A percentile compares a stretch with the other conserved stretches of the same genome.
These are phyloP conservation scores for Ectemnius cavifrons DNA, from an alignment of 2,888 invertebrate genomes.

Conservation along the genomic window DNA sequence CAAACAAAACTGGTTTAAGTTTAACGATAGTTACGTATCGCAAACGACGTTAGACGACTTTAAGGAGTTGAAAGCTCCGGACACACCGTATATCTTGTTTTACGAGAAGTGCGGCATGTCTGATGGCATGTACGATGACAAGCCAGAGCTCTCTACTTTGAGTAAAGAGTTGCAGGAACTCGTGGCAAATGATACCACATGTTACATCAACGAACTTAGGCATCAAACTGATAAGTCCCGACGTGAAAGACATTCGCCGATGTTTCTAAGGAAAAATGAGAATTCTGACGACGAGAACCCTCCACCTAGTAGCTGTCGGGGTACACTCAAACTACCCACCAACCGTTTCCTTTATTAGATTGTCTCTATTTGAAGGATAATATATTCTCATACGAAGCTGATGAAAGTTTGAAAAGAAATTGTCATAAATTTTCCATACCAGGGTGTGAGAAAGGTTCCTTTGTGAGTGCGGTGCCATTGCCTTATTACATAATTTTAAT, in stretches of 20 bases:
- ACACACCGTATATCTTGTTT: constrained; percentile 91
- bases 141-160: constrained; percentile 65
- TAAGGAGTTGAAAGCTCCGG: constrained; percentile 83
- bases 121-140: constrained; percentile 64
- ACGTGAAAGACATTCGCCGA: constrained; percentile 29
- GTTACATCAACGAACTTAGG: constrained; percentile 67
- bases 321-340: constrained; percentile 71
- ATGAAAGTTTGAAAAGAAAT: constrained; percentile 23
- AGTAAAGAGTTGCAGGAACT: constrained; percentile 69
- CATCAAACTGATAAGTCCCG: constrained; percentile 64
- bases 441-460: constrained; percentile 28
- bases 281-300: constrained; percentile 79
- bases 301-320: constrained; percentile 80
- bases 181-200: constrained; percentile 66
- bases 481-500: constrained; percentile 15
- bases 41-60: constrained; percentile 82
- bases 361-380: constrained; percentile 23
- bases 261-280: constrained; percentile 52
- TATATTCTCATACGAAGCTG: constrained; percentile 38
- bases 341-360: constrained; percentile 67
- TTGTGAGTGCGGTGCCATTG: constrained; percentile 30
- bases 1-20: constrained; percentile 86
- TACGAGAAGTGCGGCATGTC: constrained; percentile 79
- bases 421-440: constrained; percentile 38
- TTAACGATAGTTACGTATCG: constrained; percentile 88